phyloP scores from a whole-genome alignment of 2,888 invertebrate genomes.

The Oconnorella tubifera region DNA sequence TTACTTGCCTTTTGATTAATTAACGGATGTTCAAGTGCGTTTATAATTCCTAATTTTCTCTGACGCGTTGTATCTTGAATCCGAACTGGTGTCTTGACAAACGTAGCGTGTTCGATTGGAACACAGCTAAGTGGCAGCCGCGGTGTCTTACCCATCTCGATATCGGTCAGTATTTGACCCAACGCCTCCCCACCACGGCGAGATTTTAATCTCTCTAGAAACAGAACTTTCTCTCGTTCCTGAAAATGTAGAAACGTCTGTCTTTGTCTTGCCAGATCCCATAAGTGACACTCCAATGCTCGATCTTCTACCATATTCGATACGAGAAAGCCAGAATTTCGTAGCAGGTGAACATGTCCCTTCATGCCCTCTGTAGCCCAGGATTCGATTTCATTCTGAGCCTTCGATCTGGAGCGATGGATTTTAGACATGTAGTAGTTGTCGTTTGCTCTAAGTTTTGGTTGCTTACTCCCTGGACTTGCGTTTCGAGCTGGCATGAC shows the following conservation, averaged over 20 bases:
- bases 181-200: not conserved
- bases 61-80: too few relatives aligned
- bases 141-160: not conserved
- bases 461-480: too few relatives aligned
- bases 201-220: not conserved
- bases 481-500: too few relatives aligned
- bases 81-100: too few relatives aligned
- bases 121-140: not conserved
- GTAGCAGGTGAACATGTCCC: constrained; percentile 11
- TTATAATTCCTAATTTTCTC: too few relatives aligned
- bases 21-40: too few relatives aligned
- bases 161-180: not conserved
- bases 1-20: too few relatives aligned
- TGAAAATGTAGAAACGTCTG: not conserved
- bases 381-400: constrained; percentile 3
- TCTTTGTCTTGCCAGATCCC: constrained; percentile 13
- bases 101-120: too few relatives aligned
- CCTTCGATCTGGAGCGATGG: not conserved
- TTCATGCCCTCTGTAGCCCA: constrained; percentile 17
- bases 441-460: not conserved
- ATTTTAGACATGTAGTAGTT: not conserved
- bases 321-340: constrained; percentile 7
- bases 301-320: constrained; percentile 8
- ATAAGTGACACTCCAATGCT: constrained; percentile 3
- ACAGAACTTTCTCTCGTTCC: constrained; percentile 1